A percentile compares a stretch with the other conserved stretches of the same genome.
Conservation (phyloP, 2,888 invertebrate genomes). For the Gisinianus flammeolus region DNA sequence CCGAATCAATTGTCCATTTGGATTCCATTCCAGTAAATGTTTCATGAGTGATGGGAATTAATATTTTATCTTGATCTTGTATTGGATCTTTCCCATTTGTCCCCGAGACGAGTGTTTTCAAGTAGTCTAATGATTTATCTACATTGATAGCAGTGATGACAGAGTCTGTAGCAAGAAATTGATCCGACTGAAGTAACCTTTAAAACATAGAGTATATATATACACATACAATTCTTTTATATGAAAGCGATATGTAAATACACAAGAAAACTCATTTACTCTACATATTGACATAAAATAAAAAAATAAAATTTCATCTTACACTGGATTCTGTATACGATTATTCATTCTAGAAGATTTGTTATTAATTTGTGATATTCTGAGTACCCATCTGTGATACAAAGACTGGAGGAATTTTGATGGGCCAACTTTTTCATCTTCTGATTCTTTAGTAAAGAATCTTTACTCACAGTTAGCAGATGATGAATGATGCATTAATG, state of each 20-base stretch:
- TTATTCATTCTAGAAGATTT: background rate
- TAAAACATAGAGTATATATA: slow-evolving; percentile 4
- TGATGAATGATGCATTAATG: slow-evolving; percentile 82
- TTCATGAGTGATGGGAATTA: slow-evolving; percentile 39
- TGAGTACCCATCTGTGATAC: slow-evolving; percentile 83
- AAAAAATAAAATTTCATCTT: too few relatives aligned
- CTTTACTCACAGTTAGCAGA: slow-evolving; percentile 73
- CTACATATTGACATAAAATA: too few relatives aligned
- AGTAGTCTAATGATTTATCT: slow-evolving; percentile 48
- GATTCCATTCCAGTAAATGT: slow-evolving; percentile 32
- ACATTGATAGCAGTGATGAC: slow-evolving; percentile 50
- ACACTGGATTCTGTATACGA: slow-evolving; percentile 3
- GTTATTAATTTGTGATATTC: slow-evolving; percentile 9
- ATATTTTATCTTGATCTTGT: slow-evolving; percentile 6
- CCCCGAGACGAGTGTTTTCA: slow-evolving; percentile 26
- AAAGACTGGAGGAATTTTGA: slow-evolving; percentile 75
- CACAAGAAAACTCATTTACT: too few relatives aligned
- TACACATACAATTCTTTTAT: too few relatives aligned
- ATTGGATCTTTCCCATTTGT: background rate
- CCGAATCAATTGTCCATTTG: slow-evolving; percentile 39
- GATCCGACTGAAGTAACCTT: slow-evolving; percentile 25
- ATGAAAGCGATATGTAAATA: too few relatives aligned
- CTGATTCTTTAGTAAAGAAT: slow-evolving; percentile 59
- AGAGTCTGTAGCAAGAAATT: slow-evolving; percentile 37
- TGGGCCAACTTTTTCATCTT: slow-evolving; percentile 39